These are phyloP conservation scores for Whitmania pigra DNA, from an alignment of 1,140 invertebrate species.

Conservation along the genomic window DNA sequence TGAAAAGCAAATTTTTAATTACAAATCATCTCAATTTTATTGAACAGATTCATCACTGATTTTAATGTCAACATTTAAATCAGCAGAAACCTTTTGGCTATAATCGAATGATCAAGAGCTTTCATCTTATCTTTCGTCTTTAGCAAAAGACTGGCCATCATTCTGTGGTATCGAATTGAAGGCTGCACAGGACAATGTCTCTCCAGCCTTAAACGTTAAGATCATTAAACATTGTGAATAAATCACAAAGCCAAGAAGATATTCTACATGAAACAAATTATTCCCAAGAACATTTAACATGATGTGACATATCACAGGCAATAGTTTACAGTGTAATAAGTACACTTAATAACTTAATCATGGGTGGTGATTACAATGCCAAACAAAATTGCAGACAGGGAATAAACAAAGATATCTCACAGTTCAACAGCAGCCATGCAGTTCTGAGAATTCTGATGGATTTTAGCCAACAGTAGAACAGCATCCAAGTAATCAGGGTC, in stretches of 20 bases:
- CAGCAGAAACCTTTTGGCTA: not conserved
- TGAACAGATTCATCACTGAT: too few species aligned
- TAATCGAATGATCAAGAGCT: constrained; percentile 11
- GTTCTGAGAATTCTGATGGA: constrained; percentile 4
- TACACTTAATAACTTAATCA: too few species aligned
- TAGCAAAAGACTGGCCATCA: not conserved
- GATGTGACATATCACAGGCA: too few species aligned
- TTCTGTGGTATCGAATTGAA: constrained; percentile 1
- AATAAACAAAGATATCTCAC: not conserved
- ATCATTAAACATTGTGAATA: not conserved
- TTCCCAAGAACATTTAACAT: too few species aligned
- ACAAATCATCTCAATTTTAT: too few species aligned
- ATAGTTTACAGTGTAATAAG: too few species aligned
- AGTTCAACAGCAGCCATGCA: not conserved
- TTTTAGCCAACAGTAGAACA: not conserved
- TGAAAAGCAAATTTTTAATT: not conserved
- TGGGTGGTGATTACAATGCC: too few species aligned
- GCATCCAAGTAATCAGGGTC: constrained; percentile 5
- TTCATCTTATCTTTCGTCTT: constrained; percentile 9
- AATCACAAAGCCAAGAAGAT: not conserved
- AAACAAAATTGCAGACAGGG: too few species aligned
- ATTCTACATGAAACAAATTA: too few species aligned
- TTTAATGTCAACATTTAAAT: too few species aligned
- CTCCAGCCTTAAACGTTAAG: constrained; percentile 1
- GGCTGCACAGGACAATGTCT: not conserved